Percentiles rank a stretch among this genome's conserved stretches.
These are phyloP conservation scores for Plemyria rubiginata DNA, from an alignment of 2,888 invertebrate species.

Conservation along the genomic window DNA sequence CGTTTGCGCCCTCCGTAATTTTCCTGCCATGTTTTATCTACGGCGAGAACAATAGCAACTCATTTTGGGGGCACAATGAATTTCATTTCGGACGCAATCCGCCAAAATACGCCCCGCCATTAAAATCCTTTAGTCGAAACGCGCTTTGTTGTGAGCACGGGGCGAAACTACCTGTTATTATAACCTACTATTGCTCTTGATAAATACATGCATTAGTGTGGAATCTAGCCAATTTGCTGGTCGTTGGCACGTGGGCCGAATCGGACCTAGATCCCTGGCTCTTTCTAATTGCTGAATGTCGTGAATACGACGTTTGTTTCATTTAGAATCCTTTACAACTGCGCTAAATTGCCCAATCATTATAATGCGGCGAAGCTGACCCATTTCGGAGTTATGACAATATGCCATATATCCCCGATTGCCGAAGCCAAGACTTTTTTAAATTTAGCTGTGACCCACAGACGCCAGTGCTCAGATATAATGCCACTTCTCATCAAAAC, in stretches of 20 bases:
- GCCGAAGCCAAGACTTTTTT: too few relatives aligned
- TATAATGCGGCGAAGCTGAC: too few relatives aligned
- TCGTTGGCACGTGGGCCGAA: slow-evolving; percentile 31
- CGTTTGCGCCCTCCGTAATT: slow-evolving; percentile 69
- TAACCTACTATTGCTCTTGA: slow-evolving; percentile 42
- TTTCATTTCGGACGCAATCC: slow-evolving; percentile 72
- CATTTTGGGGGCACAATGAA: slow-evolving; percentile 78
- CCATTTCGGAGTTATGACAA: too few relatives aligned
- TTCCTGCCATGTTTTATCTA: slow-evolving; percentile 79
- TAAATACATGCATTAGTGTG: slow-evolving; percentile 42
- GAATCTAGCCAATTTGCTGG: slow-evolving; percentile 40
- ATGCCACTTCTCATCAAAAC: too few relatives aligned
- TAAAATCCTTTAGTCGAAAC: slow-evolving; percentile 63
- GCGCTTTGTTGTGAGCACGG: slow-evolving; percentile 40
- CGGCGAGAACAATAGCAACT: slow-evolving; percentile 71
- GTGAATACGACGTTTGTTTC: slow-evolving; percentile 7
- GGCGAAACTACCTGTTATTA: slow-evolving; percentile 40
- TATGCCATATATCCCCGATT: too few relatives aligned
- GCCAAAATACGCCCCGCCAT: slow-evolving; percentile 69
- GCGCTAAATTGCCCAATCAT: too few relatives aligned
- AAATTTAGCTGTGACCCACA: too few relatives aligned
- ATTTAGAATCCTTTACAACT: too few relatives aligned
- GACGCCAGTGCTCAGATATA: too few relatives aligned
- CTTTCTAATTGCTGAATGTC: slow-evolving; percentile 19
- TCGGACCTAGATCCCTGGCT: neutral